Conservation (phyloP, 2,888 invertebrate species). For the Gortyna flavago region DNA sequence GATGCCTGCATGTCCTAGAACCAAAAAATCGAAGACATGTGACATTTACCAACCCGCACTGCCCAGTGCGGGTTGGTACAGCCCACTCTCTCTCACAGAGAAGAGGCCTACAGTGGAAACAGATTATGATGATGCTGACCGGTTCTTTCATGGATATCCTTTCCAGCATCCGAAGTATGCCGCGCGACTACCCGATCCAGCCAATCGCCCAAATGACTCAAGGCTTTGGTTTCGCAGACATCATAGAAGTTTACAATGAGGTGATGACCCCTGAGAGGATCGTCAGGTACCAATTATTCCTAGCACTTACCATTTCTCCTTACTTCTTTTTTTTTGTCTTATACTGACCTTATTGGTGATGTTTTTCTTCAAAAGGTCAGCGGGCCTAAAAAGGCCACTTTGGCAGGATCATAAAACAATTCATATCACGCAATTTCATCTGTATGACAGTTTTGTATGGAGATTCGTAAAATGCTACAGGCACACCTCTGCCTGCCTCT, state of each 20-base stretch:
- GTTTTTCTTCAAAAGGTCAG: background rate
- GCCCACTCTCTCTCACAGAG: no score
- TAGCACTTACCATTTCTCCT: background rate
- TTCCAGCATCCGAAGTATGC: constrained; percentile 72
- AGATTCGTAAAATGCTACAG: no score
- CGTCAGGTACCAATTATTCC: constrained; percentile 60
- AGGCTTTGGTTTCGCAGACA: constrained; percentile 72
- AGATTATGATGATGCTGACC: background rate
- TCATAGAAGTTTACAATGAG: constrained; percentile 66
- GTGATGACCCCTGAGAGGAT: constrained; percentile 74
- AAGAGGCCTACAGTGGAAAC: background rate
- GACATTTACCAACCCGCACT: no score
- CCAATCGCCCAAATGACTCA: constrained; percentile 69
- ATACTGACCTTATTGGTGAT: background rate
- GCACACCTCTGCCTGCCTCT: no score
- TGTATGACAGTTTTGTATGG: no score
- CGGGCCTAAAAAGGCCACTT: no score
- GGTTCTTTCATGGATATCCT: background rate
- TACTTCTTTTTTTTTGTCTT: background rate
- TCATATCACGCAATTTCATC: no score
- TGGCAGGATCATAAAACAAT: no score
- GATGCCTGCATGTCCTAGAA: no score
- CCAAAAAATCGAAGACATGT: no score
- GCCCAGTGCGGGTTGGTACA: no score
- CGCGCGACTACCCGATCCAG: constrained; percentile 68